phyloP scores from a whole-genome alignment of 1,140 invertebrate genomes.

The Brachionus manjavacas region DNA sequence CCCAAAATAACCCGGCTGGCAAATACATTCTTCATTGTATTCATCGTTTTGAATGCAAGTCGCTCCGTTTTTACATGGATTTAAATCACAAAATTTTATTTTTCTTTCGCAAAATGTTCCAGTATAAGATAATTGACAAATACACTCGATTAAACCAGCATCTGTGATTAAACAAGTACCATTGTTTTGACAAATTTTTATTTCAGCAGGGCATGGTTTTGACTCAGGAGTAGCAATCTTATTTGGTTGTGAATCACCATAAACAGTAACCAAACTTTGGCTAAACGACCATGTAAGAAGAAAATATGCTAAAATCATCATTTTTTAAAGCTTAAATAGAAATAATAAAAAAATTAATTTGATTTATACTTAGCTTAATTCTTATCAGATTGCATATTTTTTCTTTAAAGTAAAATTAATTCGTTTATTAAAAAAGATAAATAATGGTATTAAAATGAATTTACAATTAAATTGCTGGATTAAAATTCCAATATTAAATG shows the following conservation, averaged over 20 bases:
- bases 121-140: background rate
- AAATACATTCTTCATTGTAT: background rate
- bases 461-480: too few species aligned
- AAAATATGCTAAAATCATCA: too few species aligned
- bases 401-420: too few species aligned
- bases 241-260: background rate
- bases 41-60: background rate
- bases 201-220: background rate
- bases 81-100: background rate
- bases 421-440: too few species aligned
- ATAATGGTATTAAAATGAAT: too few species aligned
- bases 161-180: background rate
- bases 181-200: background rate
- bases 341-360: too few species aligned
- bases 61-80: slow-evolving; percentile 25
- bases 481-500: too few species aligned
- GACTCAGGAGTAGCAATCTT: background rate
- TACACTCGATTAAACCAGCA: background rate
- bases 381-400: too few species aligned
- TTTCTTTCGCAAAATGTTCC: background rate
- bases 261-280: too few species aligned
- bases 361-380: too few species aligned
- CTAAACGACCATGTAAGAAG: background rate
- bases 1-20: background rate
- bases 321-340: too few species aligned